Conservation (phyloP, 2,797 vertebrate species). For the Triplophysa bombifrons region DNA sequence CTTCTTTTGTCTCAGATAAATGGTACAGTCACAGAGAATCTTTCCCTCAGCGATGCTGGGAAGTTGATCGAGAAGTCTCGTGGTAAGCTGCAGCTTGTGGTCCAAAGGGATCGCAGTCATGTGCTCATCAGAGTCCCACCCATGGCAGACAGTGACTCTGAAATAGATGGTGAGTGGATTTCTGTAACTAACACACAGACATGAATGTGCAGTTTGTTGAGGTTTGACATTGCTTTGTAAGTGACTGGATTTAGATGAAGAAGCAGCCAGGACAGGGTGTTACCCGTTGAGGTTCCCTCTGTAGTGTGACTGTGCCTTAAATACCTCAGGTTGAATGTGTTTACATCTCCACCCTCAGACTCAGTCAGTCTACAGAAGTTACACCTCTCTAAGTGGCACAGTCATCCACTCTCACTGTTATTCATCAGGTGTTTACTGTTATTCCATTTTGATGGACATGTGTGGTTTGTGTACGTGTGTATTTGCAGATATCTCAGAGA, state of each 20-base stretch:
- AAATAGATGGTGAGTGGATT: conserved; percentile 88
- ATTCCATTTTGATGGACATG: not conserved
- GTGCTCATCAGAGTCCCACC: conserved; percentile 91
- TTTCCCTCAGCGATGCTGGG: conserved; percentile 91
- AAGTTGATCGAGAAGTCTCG: conserved; percentile 96
- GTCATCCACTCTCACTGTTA: not conserved
- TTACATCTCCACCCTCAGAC: not conserved
- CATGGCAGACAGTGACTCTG: conserved; percentile 93
- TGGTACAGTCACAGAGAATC: conserved; percentile 95
- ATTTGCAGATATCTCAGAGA: conserved; percentile 92
- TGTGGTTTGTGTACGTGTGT: not conserved
- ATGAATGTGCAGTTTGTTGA: not conserved
- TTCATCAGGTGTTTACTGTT: not conserved
- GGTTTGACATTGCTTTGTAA: not conserved
- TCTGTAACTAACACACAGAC: not conserved
- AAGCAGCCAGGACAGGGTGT: too few species aligned
- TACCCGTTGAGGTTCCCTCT: too few species aligned
- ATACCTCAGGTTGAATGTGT: too few species aligned
- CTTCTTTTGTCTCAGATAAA: conserved; percentile 83
- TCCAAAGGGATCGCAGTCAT: conserved; percentile 88
- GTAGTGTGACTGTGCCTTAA: too few species aligned
- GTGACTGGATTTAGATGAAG: too few species aligned
- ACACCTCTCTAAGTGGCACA: not conserved
- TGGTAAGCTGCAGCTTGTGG: conserved; percentile 93
- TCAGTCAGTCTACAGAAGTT: not conserved